Evolutionary conservation across 2,888 invertebrate genomes (phyloP), one percentile per base, ranked within the genome.

Genomic region (Drosophila algonquin): DNA sequence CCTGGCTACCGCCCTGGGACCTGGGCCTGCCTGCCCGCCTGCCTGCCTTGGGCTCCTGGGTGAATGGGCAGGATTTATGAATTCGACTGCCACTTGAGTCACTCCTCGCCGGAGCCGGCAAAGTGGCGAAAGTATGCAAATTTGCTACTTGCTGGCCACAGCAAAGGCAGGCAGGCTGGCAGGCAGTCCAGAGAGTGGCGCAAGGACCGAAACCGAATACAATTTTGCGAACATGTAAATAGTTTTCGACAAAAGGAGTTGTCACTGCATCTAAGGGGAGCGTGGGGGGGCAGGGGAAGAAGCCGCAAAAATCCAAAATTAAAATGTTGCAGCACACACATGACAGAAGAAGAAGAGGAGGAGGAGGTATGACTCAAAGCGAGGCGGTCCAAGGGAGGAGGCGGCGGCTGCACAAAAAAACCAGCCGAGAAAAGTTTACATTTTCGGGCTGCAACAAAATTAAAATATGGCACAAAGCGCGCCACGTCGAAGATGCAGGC

Each of bases 381-480:
- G 58, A 48, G 48, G 67, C 30, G 30, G 30, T 1, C 30, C 7
- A 7, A 8, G 30, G 8, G 24, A 24, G 24, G 60, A 48, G 48
- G 67, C 57, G 21, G 21, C 21, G 21, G 62, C 57, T 12, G 24
- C 35, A 48, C 50, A 18, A n/a, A 16, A 57, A 65, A 65, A 58
- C 52, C 59, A 53, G 54, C 59, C 68, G 69, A 56, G 67, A 67
- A 68, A 87, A 83, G 69, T 40, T 89, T 79, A 73, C 76, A 67
- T 75, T 76, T 81, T 78, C 71, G 62, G 64, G 73, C 73, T 75
- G 83, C 79, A 84, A 79, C 90, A 87, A 65, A 87, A 89, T 89
- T 83, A 83, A 81, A 85, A 84, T 81, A 78, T 90, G 86, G 90
- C 87, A 89, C 84, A 84, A 89, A 84, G 84, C 71, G 79, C 51